Evolutionary conservation across 2,797 vertebrate species (phyloP).

Genomic region (Lacerta bilineata): DNA sequence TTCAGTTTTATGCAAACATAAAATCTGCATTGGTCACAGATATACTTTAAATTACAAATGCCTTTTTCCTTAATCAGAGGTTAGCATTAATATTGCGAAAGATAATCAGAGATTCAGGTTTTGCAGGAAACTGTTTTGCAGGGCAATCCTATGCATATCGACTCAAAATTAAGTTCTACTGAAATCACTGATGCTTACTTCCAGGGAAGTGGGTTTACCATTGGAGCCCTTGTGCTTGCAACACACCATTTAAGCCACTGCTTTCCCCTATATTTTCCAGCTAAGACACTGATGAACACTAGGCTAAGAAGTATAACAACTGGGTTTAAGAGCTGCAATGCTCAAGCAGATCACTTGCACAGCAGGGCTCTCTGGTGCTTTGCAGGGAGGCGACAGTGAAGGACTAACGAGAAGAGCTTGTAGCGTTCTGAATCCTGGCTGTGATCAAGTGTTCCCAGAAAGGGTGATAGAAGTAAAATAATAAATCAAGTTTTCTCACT

Average conservation of each 20-base stretch:
- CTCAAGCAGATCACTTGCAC: slow-evolving; percentile 50
- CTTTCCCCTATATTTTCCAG: slow-evolving; percentile 51
- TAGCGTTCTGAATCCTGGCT: slow-evolving; percentile 17
- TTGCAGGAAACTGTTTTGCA: not conserved
- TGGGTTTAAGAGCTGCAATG: slow-evolving; percentile 46
- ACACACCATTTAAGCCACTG: slow-evolving; percentile 35
- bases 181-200: no score
- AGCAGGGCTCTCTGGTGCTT: slow-evolving; percentile 35
- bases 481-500: not conserved
- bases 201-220: no score
- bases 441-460: slow-evolving; percentile 1
- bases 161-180: no score
- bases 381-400: slow-evolving; percentile 35
- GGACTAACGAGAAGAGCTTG: slow-evolving; percentile 26
- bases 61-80: not conserved
- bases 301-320: slow-evolving; percentile 42
- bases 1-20: not conserved
- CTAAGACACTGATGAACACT: slow-evolving; percentile 53
- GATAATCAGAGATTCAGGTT: not conserved
- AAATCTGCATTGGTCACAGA: not conserved
- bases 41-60: not conserved
- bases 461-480: not conserved
- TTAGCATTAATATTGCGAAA: not conserved
- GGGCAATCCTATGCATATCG: not conserved
- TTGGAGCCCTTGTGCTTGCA: slow-evolving; percentile 22